Base-by-base conservation (phyloP, 2,113 vertebrate species). In the Semnornis frantzii region DNA sequence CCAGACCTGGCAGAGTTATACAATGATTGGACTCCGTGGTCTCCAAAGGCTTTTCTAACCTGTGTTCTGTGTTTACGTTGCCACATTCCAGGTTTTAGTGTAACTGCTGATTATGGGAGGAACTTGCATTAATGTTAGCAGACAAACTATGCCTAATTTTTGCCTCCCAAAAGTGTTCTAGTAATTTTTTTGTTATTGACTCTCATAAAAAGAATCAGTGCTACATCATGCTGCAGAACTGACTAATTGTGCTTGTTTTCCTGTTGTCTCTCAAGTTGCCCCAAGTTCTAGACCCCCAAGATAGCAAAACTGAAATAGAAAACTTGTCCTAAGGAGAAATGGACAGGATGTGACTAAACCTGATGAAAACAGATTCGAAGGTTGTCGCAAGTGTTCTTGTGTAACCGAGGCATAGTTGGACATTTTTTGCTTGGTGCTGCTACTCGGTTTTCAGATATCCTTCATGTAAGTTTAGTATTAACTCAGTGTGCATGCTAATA, bases 261-360 rank as follows among this genome's bases (percentile, higher is more conserved):
- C 34, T 96, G 73, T 85, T 77, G 84, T 80, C 60, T 85, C 71
- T 87, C 10, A 21, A 76, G 73, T 91, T 97, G 42, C 90, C 73
- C 24, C 80, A 95, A 96, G 88, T 91, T 91, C 79, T 48, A 63
- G 44, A 57, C 11, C 58, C 48, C 13, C 17, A 19, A 76, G 74
- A 84, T 25, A 68, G 77, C 75, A 91, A 85, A 94, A 46, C 44
- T 82, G 58, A 93, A 80, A 86, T 16, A 96, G 72, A 92, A 92
- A 70, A 65, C n/a, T 80, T 87, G 60, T 93, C 55, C 83, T 82
- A 12, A 81, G 78, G 86, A 91, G 95, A 95, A 92, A 73, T n/a
- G 82, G 69, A 46, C 34, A 77, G 79, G 82, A 80, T 94, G 68
- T 81, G 2, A 63, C 31, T 94, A 74, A 94, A 80, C 75, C 78